Evolutionary conservation across 2,113 vertebrate genomes (phyloP).

Genomic region (Nyctibius bracteatus): DNA sequence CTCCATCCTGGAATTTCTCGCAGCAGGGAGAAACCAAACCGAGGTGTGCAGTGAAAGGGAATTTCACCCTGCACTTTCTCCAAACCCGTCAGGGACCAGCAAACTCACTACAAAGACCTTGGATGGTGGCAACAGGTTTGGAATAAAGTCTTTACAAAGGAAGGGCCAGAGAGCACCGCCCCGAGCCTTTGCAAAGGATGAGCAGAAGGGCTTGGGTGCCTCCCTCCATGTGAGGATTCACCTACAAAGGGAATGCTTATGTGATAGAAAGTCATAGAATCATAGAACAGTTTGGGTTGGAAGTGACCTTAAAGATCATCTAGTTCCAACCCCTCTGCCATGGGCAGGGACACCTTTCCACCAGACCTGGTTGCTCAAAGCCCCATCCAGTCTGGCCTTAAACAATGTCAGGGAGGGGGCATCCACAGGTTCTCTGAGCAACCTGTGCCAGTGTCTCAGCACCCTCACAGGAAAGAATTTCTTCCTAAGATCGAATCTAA

Average conservation of each 20-base stretch:
- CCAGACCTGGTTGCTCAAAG: no score
- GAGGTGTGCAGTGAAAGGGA: background rate
- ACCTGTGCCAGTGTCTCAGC: no score
- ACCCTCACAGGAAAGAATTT: no score
- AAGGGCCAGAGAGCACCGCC: background rate
- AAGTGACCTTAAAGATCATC: no score
- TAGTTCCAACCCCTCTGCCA: no score
- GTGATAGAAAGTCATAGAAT: background rate
- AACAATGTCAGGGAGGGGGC: no score
- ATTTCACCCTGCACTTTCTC: slow-evolving; percentile 7
- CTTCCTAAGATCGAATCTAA: no score
- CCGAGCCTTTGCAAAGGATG: background rate
- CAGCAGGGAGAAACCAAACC: background rate
- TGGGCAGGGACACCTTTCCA: no score
- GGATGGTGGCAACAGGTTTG: background rate
- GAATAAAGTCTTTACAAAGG: background rate
- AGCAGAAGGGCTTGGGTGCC: background rate
- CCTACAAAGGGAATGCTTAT: background rate
- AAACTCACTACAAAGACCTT: background rate
- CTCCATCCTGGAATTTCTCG: background rate
- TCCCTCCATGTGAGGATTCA: fast-evolving
- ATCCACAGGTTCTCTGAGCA: no score
- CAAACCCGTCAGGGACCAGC: background rate
- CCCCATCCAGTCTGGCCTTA: no score
- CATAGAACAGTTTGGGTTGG: no score